Base-by-base conservation (phyloP, 1,140 invertebrate genomes). In the Spodoptera frugiperda region DNA sequence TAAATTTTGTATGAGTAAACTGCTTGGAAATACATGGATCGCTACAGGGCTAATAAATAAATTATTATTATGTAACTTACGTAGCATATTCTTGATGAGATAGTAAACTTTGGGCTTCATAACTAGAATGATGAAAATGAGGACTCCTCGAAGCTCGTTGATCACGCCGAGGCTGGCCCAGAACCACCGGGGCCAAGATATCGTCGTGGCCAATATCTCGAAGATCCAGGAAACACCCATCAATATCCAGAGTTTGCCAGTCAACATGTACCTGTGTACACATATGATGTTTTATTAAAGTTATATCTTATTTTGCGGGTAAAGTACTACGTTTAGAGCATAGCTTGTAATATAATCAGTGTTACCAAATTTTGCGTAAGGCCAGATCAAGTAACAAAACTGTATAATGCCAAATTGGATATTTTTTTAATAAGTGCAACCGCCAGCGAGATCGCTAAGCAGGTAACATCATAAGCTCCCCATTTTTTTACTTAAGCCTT, bases 141-240 rank as follows among this genome's bases (percentile, higher is more conserved):
- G 91, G 4, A 97, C 86, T 17, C 96, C 96, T 79, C 96, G 95
- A 0, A 96, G 89, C 44, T 95, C 94, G 86, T 96, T 96, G 3
- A 96, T 87, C 0, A 94, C 89, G 83, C 96, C 96, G 1, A 95
- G 93, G 4, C 95, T 89, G 49, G 95, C 89, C 95, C 95, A 95
- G 19, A 95, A 89, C 83, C 94, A 94, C 2, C 83, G 84, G 9
- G 94, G 94, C 70, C 94, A 84, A 11, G 90, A 86, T 73, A 94
- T 87, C 0, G 95, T 25, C 10, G 95, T 95, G 3, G 96, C 96
- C 0, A 96, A 73, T 2, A 97, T 91, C 87, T 97, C 97, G 1
- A 96, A 92, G 0, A 95, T 88, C 96, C 97, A 97, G 0, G 95
- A 95, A 0, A 97, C 95, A 17, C 97, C 97, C 96, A 97, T 97